Percentiles rank a stretch among this genome's conserved stretches.
Conservation (phyloP, 2,888 invertebrate genomes). For the Dryobotodes eremita region DNA sequence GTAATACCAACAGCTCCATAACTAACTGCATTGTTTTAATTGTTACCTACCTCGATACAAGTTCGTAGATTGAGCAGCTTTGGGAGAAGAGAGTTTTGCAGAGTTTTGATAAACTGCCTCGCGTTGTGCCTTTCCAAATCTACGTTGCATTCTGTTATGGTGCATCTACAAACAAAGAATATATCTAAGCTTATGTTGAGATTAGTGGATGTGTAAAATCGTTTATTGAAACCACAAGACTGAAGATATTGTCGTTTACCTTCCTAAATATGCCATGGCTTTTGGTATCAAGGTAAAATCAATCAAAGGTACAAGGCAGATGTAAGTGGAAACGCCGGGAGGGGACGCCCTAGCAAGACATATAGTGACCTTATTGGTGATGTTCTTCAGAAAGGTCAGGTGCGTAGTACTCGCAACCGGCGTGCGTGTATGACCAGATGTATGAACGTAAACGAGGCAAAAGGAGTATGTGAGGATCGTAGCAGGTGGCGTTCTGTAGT, state of each 20-base stretch:
- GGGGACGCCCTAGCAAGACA: too few species aligned
- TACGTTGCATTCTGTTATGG: slow-evolving; percentile 92
- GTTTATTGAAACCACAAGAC: too few species aligned
- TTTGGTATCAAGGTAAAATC: not conserved
- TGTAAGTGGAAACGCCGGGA: too few species aligned
- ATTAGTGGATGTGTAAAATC: not conserved
- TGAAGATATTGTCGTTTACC: too few species aligned
- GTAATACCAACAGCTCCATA: not conserved
- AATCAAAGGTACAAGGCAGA: too few species aligned
- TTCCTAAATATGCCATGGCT: not conserved
- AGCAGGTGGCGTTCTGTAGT: too few species aligned
- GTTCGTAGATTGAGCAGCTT: slow-evolving; percentile 94
- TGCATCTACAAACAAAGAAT: slow-evolving; percentile 76
- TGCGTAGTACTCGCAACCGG: too few species aligned
- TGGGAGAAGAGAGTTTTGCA: slow-evolving; percentile 94
- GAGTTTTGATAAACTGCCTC: slow-evolving; percentile 94
- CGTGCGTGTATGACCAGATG: too few species aligned
- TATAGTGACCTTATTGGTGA: too few species aligned
- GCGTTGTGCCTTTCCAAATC: slow-evolving; percentile 97
- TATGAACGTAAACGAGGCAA: too few species aligned
- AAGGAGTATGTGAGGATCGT: too few species aligned
- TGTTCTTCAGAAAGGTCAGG: too few species aligned
- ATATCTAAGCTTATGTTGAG: not conserved
- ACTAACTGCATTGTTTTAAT: not conserved
- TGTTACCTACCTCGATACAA: slow-evolving; percentile 92